A percentile compares a stretch with the other conserved stretches of the same genome.
Evolutionary conservation across 2,888 invertebrate species (phyloP).

Genomic region (Stramonita haemastoma): DNA sequence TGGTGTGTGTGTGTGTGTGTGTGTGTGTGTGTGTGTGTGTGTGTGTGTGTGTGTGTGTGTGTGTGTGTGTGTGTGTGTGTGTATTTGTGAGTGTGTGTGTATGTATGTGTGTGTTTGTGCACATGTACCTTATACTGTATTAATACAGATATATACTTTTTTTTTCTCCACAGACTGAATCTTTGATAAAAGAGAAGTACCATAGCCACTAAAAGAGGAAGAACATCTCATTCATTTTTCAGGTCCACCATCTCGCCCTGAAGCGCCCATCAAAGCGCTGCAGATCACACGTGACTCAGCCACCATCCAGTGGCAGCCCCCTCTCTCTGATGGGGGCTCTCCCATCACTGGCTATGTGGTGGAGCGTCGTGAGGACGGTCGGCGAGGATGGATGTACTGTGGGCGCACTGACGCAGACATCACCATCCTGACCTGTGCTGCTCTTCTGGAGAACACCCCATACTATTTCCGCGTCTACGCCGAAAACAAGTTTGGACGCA

Average conservation of each 20-base stretch:
- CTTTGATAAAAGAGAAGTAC: background rate
- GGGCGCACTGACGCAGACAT: constrained; percentile 66
- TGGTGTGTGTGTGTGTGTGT: background rate
- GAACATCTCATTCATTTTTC: background rate
- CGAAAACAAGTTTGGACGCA: constrained; percentile 88
- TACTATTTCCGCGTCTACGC: constrained; percentile 93
- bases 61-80: background rate
- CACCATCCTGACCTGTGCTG: constrained; percentile 60
- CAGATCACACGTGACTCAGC: constrained; percentile 74
- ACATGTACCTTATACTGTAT: background rate
- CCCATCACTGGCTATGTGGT: constrained; percentile 73
- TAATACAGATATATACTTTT: background rate
- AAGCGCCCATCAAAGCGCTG: constrained; percentile 73
- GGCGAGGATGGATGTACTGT: constrained; percentile 72
- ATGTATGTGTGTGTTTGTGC: background rate
- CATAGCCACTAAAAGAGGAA: too few species aligned
- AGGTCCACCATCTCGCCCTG: constrained; percentile 72
- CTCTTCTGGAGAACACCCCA: constrained; percentile 87
- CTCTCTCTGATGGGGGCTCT: constrained; percentile 76
- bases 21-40: background rate
- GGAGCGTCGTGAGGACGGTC: constrained; percentile 71
- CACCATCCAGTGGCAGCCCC: constrained; percentile 77
- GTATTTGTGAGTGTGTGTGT: background rate
- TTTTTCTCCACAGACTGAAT: background rate
- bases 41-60: background rate